phyloP scores from a whole-genome alignment of 2,113 vertebrate species.

The Lophius piscatorius region DNA sequence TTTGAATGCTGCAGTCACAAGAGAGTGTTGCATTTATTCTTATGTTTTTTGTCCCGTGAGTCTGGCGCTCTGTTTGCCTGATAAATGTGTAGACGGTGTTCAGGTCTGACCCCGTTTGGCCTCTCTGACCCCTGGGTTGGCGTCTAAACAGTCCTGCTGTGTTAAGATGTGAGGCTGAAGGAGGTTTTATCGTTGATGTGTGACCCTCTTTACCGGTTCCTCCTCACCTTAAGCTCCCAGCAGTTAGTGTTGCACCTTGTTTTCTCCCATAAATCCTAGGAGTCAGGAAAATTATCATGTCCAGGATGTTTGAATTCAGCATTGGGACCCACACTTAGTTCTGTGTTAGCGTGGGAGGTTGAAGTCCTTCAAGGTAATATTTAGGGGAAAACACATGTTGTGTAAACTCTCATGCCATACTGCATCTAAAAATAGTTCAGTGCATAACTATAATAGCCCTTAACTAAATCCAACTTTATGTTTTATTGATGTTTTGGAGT shows the following conservation, averaged over 20 bases:
- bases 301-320: not conserved
- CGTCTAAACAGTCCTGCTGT: not conserved
- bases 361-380: too few relatives aligned
- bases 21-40: not conserved
- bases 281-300: conserved; percentile 8
- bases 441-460: too few relatives aligned
- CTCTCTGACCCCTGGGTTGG: conserved; percentile 18
- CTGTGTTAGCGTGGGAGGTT: too few relatives aligned
- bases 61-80: conserved; percentile 9
- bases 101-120: conserved; percentile 1
- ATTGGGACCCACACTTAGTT: too few relatives aligned
- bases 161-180: conserved; percentile 31
- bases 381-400: too few relatives aligned
- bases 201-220: conserved; percentile 31
- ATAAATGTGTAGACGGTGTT: conserved; percentile 22
- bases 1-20: conserved; percentile 3
- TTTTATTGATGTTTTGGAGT: too few relatives aligned
- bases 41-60: too few relatives aligned
- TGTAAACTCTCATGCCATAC: too few relatives aligned
- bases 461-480: too few relatives aligned
- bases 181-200: conserved; percentile 15
- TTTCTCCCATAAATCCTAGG: conserved; percentile 8
- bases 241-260: not conserved
- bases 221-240: conserved; percentile 32
- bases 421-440: too few relatives aligned